Evolutionary conservation across 2,888 invertebrate genomes (phyloP).

Genomic region (Phortica okadai): DNA sequence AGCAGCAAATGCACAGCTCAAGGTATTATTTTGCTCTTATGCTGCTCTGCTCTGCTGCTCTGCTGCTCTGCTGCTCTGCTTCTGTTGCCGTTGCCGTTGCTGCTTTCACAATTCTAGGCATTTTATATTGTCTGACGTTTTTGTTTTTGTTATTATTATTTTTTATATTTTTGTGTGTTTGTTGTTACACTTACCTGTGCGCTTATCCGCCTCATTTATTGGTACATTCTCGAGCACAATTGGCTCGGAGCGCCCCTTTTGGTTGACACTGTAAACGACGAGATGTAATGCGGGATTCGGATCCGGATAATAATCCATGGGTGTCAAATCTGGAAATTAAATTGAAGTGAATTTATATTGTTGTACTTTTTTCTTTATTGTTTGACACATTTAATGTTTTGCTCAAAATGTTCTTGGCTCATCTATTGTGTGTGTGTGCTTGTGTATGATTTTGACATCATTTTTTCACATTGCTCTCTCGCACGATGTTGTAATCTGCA

Average conservation of each 20-base stretch:
- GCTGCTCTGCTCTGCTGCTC: not conserved
- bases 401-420: not conserved
- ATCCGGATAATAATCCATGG: slow-evolving; percentile 75
- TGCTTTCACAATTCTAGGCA: not conserved
- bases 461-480: not conserved
- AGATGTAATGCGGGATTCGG: slow-evolving; percentile 83
- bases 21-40: slow-evolving; percentile 9
- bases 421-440: not conserved
- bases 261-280: slow-evolving; percentile 88
- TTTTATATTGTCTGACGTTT: slow-evolving; percentile 14
- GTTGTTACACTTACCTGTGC: slow-evolving; percentile 81
- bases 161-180: not conserved
- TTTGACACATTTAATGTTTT: not conserved
- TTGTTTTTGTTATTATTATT: slow-evolving; percentile 5
- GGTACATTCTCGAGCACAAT: slow-evolving; percentile 90
- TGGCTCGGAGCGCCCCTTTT: slow-evolving; percentile 90
- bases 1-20: slow-evolving; percentile 19
- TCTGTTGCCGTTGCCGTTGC: not conserved
- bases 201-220: slow-evolving; percentile 90
- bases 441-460: not conserved
- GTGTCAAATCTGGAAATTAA: slow-evolving; percentile 71
- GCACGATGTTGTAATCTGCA: not conserved
- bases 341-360: slow-evolving; percentile 14
- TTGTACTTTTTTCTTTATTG: not conserved
- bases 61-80: not conserved